Evolutionary conservation across 2,888 invertebrate genomes (phyloP).

Genomic region (Acanthosoma haemorrhoidale): DNA sequence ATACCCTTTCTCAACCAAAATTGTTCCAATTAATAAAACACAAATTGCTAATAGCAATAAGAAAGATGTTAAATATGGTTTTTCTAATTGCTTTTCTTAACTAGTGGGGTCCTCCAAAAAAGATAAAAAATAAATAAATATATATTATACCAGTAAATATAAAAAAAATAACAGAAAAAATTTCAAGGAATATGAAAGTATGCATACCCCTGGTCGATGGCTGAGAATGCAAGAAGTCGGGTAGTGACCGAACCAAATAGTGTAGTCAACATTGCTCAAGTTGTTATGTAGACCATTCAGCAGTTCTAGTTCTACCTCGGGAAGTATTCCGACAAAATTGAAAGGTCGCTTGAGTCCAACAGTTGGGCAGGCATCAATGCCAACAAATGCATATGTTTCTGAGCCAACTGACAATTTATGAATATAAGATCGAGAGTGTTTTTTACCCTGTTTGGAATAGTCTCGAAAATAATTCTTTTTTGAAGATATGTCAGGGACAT

Average conservation of each 20-base stretch:
- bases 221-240: conserved; percentile 77
- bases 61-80: no score
- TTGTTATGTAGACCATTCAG: conserved; percentile 34
- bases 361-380: conserved; percentile 77
- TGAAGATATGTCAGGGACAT: conserved; percentile 63
- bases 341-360: conserved; percentile 83
- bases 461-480: conserved; percentile 69
- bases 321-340: conserved; percentile 72
- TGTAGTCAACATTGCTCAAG: conserved; percentile 43
- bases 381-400: conserved; percentile 72
- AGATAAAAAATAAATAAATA: no score
- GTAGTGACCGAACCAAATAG: conserved; percentile 84
- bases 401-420: conserved; percentile 53
- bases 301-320: conserved; percentile 44
- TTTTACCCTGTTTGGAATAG: conserved; percentile 71
- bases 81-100: no score
- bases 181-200: neutral
- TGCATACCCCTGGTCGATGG: neutral
- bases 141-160: no score
- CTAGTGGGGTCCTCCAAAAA: no score
- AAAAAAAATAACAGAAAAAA: no score
- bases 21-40: no score
- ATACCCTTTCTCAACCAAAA: no score
- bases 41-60: no score
- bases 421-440: conserved; percentile 67